These are phyloP conservation scores for Ptychoptera contaminata DNA, from an alignment of 2,888 invertebrate genomes.

Conservation along the genomic window DNA sequence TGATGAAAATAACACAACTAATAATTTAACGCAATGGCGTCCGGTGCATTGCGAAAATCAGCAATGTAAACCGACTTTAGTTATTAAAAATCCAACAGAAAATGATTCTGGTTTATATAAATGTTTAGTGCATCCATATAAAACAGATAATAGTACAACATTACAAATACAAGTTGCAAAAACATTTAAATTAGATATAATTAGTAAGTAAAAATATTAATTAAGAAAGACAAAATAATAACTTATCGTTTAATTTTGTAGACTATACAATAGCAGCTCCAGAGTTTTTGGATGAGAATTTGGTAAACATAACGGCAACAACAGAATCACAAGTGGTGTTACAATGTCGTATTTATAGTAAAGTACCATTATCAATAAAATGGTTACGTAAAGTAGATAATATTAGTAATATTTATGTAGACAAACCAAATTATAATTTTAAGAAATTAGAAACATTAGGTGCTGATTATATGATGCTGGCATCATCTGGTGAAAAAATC, in stretches of 20 bases:
- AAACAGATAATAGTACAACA: conserved; percentile 16
- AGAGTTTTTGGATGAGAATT: conserved; percentile 23
- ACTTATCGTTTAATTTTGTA: no score
- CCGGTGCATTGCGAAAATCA: conserved; percentile 22
- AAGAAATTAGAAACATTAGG: conserved; percentile 23
- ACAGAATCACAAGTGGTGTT: conserved; percentile 21
- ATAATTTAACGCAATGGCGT: conserved; percentile 16
- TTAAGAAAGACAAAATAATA: no score
- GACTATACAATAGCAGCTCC: conserved; percentile 21
- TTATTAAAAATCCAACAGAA: conserved; percentile 24
- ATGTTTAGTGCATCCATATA: conserved; percentile 24
- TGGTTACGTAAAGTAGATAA: conserved; percentile 22
- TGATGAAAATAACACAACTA: conserved; percentile 9
- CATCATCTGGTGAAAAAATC: conserved; percentile 22
- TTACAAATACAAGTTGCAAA: conserved; percentile 25
- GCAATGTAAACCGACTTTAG: conserved; percentile 19
- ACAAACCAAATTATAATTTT: conserved; percentile 5
- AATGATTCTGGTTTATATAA: conserved; percentile 27
- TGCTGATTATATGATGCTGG: conserved; percentile 22
- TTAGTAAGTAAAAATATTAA: conserved; percentile 17
- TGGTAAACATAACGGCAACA: conserved; percentile 18
- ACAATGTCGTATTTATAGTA: conserved; percentile 27
- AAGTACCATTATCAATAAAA: conserved; percentile 23
- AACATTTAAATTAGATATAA: conserved; percentile 26
- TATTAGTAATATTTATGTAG: neutral